phyloP scores from a whole-genome alignment of 2,797 vertebrate genomes.

The Sebastes diaconus region DNA sequence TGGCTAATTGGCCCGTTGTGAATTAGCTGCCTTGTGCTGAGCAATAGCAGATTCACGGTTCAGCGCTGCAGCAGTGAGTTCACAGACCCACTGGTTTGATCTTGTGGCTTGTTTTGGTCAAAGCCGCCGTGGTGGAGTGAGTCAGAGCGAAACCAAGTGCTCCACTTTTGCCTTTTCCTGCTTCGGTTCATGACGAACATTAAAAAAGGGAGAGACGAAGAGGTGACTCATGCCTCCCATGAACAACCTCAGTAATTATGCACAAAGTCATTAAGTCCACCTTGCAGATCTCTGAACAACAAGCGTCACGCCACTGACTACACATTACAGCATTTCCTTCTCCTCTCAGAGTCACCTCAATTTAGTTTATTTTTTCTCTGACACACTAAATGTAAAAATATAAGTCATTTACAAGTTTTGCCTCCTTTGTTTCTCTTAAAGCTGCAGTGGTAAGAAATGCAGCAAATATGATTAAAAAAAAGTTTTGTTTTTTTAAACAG shows the following conservation, averaged over 20 bases:
- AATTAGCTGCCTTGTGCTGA: neutral
- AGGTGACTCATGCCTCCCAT: slow-evolving; percentile 61
- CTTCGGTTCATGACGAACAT: slow-evolving; percentile 36
- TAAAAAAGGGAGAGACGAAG: slow-evolving; percentile 2
- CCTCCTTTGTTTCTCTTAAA: neutral
- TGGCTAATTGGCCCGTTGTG: neutral
- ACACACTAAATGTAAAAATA: neutral
- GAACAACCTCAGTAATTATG: slow-evolving; percentile 46
- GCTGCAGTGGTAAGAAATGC: no score
- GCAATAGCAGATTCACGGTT: neutral
- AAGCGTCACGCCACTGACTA: neutral
- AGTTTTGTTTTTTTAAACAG: no score
- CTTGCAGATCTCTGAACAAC: slow-evolving; percentile 41
- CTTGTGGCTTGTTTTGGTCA: slow-evolving; percentile 59
- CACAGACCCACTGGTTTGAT: slow-evolving; percentile 18
- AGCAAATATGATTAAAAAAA: no score
- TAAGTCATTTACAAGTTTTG: neutral
- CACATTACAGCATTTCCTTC: neutral
- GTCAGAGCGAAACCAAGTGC: slow-evolving; percentile 54
- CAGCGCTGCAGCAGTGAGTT: slow-evolving; percentile 7
- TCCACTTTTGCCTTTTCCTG: slow-evolving; percentile 52
- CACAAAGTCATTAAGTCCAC: slow-evolving; percentile 56
- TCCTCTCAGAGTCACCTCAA: neutral
- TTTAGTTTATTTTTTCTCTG: neutral
- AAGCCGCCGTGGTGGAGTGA: slow-evolving; percentile 33